Percentiles rank a stretch among this genome's conserved stretches.
phyloP scores from a whole-genome alignment of 1,140 invertebrate species.

The Monomorium pharaonis region DNA sequence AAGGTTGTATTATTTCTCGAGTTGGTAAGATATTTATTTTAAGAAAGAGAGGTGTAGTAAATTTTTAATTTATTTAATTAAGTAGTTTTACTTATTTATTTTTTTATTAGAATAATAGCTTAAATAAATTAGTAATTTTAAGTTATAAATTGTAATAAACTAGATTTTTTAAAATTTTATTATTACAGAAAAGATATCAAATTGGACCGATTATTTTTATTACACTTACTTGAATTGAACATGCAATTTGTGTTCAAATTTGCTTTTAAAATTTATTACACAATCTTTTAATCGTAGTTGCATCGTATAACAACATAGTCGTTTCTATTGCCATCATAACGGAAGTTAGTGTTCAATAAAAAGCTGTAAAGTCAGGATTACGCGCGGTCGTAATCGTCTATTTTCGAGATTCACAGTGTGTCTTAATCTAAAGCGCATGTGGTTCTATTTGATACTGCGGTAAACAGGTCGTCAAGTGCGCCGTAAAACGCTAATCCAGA shows the following conservation, averaged over 20 bases:
- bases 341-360: neutral
- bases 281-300: neutral
- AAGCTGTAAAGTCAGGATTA: neutral
- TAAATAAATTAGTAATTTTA: neutral
- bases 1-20: neutral
- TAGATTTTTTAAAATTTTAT: neutral
- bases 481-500: constrained; percentile 42
- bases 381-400: neutral
- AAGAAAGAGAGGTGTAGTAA: neutral
- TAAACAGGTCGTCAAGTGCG: constrained; percentile 25
- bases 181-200: neutral
- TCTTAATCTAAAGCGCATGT: neutral
- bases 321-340: neutral
- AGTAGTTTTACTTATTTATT: neutral
- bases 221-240: neutral
- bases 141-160: neutral
- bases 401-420: constrained; percentile 2
- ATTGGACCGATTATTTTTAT: neutral
- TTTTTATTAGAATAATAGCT: neutral
- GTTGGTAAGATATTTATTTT: neutral
- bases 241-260: neutral
- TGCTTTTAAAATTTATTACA: neutral
- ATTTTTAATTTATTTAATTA: constrained; percentile 4
- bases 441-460: constrained; percentile 27
- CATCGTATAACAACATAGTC: neutral